Conservation (phyloP, 2,797 vertebrate species). For the Prionace glauca region DNA sequence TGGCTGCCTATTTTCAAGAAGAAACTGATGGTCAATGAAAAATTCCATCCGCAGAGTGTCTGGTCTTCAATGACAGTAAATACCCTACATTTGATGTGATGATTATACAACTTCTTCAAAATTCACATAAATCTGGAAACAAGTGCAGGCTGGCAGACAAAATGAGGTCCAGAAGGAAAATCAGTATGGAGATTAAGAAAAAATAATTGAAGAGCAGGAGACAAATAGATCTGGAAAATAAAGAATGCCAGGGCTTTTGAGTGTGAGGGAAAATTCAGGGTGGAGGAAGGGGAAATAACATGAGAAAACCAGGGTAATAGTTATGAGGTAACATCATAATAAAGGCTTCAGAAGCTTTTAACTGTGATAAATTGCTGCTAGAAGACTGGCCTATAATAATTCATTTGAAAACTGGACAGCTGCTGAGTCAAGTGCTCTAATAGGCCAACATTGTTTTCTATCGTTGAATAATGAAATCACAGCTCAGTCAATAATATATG, state of each 20-base stretch:
- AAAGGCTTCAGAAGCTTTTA: neutral
- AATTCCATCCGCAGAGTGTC: neutral
- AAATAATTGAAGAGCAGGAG: neutral
- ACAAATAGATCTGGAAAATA: neutral
- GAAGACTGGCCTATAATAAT: neutral
- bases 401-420: constrained; percentile 3
- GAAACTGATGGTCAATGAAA: neutral
- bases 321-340: neutral
- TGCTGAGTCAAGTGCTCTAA: neutral
- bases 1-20: neutral
- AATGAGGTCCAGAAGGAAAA: neutral
- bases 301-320: neutral
- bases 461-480: neutral
- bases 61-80: neutral
- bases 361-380: neutral
- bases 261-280: neutral
- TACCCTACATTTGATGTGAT: neutral
- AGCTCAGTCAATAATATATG: neutral
- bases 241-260: neutral
- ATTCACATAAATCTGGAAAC: neutral
- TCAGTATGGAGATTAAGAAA: neutral
- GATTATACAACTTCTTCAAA: neutral
- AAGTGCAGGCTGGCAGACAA: neutral
- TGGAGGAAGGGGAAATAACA: neutral
- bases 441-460: neutral